Conservation (phyloP, 2,113 vertebrate species). For the Cervus canadensis region DNA sequence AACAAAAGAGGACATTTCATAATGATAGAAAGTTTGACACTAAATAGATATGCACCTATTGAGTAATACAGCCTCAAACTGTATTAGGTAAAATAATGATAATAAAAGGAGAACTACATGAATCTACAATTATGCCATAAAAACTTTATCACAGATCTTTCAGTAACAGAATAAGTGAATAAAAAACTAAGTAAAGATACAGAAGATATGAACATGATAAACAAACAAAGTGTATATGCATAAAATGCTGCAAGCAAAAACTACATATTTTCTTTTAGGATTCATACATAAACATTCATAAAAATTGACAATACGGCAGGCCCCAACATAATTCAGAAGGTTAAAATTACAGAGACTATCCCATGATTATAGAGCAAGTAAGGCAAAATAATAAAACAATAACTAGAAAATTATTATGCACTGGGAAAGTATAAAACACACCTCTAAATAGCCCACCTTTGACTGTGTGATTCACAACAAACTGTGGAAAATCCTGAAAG, state of each 20-base stretch:
- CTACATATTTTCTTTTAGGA: neutral
- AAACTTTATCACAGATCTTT: neutral
- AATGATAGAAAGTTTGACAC: neutral
- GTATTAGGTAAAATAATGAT: neutral
- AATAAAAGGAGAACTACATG: neutral
- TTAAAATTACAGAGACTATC: neutral
- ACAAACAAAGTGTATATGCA: neutral
- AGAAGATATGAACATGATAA: neutral
- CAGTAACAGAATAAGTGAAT: neutral
- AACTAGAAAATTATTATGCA: neutral
- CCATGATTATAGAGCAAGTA: neutral
- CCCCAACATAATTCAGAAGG: neutral
- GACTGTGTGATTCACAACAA: neutral
- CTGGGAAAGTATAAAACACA: neutral
- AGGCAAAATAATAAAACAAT: neutral
- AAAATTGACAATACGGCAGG: neutral
- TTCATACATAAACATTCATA: neutral
- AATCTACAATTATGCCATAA: neutral
- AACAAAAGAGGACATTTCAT: neutral
- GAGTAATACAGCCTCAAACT: neutral
- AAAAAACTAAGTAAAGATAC: neutral
- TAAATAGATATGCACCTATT: neutral
- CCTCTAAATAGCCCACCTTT: neutral
- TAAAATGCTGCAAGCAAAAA: neutral
- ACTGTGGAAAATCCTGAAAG: neutral